Conservation (phyloP, 2,113 vertebrate genomes). For the Stigmatopora nigra region DNA sequence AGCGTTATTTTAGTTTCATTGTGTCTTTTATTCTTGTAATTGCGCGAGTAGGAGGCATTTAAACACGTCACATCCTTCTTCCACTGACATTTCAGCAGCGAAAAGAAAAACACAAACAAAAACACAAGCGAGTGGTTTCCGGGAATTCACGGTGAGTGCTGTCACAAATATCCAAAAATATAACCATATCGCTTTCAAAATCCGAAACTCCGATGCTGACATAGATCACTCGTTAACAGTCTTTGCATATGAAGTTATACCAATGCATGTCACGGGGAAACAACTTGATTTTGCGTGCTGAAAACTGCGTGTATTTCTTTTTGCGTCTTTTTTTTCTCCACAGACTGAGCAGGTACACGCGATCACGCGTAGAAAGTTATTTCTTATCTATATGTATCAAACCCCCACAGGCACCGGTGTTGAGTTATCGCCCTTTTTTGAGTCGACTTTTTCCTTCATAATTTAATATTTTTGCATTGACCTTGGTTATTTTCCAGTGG, state of each 20-base stretch:
- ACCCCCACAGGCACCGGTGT: neutral
- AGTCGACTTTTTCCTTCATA: neutral
- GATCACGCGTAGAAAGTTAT: neutral
- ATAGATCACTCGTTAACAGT: neutral
- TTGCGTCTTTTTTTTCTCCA: neutral
- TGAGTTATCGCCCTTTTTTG: neutral
- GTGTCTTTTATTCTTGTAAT: neutral
- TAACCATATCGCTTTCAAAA: neutral
- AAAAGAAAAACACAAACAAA: slow-evolving; percentile 52
- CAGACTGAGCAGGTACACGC: neutral
- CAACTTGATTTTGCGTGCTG: neutral
- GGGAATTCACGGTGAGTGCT: slow-evolving; percentile 41
- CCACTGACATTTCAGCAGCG: slow-evolving; percentile 40
- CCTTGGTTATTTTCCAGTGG: accelerated
- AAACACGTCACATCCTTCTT: slow-evolving; percentile 54
- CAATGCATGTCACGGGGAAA: neutral
- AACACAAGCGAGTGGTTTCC: slow-evolving; percentile 28
- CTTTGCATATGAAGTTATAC: neutral
- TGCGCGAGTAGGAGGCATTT: slow-evolving; percentile 15
- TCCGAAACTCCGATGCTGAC: neutral
- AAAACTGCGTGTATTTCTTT: neutral
- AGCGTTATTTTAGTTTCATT: neutral
- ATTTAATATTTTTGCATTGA: neutral
- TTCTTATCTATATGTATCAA: neutral
- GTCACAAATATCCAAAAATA: neutral